A percentile compares a stretch with the other conserved stretches of the same genome.
Evolutionary conservation across 2,888 invertebrate genomes (phyloP).

Genomic region (Cerastis rubricosa): DNA sequence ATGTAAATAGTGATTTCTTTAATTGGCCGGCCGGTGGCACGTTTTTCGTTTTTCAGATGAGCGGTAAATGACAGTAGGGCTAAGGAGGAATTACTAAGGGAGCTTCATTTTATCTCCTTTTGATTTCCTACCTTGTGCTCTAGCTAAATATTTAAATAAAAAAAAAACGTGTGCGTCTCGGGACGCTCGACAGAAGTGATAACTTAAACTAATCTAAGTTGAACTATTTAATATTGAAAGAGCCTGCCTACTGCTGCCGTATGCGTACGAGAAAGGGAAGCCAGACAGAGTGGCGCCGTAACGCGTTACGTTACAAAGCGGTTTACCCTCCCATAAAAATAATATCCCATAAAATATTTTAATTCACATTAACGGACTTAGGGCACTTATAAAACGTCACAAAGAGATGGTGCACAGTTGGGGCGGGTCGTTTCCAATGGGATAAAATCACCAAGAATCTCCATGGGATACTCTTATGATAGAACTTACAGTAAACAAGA

Average conservation of each 20-base stretch:
- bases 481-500: constrained; percentile 15
- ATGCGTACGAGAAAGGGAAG: no score
- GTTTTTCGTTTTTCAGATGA: constrained; percentile 34
- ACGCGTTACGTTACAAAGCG: no score
- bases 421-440: background rate
- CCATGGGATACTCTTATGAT: background rate
- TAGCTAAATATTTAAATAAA: background rate
- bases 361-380: background rate
- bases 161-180: no score
- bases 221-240: no score
- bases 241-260: no score
- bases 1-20: constrained; percentile 54
- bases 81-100: background rate
- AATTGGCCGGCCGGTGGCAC: constrained; percentile 45
- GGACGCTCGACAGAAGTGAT: no score
- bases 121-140: background rate
- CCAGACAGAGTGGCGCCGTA: no score
- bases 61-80: background rate
- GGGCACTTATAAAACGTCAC: background rate
- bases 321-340: no score
- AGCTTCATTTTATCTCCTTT: constrained; percentile 3
- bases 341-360: no score
- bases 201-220: no score
- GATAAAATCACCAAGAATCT: background rate
- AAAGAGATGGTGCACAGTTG: background rate